Base-by-base conservation (phyloP, 1,140 invertebrate genomes). In the Cotesia vestalis region DNA sequence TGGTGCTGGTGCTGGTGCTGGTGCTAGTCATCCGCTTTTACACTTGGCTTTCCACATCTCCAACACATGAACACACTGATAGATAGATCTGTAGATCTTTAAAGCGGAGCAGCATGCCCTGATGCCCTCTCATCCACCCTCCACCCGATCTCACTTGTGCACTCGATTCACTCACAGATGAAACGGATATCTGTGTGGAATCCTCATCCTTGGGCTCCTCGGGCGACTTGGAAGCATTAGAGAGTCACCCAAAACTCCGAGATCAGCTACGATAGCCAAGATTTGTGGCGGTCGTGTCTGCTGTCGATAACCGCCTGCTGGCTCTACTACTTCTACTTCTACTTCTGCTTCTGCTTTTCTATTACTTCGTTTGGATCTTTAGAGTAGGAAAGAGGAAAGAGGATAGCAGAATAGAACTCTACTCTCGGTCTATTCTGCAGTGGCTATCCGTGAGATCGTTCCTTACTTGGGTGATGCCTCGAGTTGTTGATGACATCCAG, bases 241-340 rank as follows among this genome's bases (percentile, higher is more conserved):
- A 80, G 79, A 78, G 78, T 79, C 77, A 82, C 83, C 81, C 80
- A 84, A 83, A 84, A 85, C 78, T 78, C 73, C 78, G 75, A 81
- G 84, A 85, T 85, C 75, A 27, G 27, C 73, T 72, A 73, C 79
- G 84, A 85, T 85, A 85, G 79, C 73, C 72, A 77, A 82, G 83
- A 85, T 85, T 85, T 85, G 83, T 85, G 80, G 80, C 76, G 79
- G 80, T 80, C 78, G 77, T 78, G 83, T 79, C 77, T 79, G 76
- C 81, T 77, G 70, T 72, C 70, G 83, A 85, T 84, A 85, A 85
- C 82, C 80, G 55, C 38, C 70, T 67, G 60, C 72, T 75, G 73
- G 64, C 69, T 63, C 69, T 76, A 67, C 73, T 66, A 72, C 68
- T 67, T 53, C 73, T 70, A 17, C 36, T 61, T 63, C 62, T 62